Conservation (phyloP, 2,797 vertebrate species). For the Gobionotothen gibberifrons region DNA sequence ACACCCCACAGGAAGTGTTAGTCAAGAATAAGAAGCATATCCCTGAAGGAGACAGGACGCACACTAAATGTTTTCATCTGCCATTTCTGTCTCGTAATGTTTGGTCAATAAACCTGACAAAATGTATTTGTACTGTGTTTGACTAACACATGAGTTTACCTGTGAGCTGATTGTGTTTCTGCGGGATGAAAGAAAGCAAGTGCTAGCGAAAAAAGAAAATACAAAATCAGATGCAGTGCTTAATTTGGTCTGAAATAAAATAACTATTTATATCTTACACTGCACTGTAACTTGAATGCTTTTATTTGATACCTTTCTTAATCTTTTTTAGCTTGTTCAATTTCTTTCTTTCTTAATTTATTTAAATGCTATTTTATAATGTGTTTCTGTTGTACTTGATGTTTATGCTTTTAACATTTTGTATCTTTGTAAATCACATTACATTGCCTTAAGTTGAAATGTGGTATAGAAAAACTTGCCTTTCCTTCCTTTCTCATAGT, state of each 20-base stretch:
- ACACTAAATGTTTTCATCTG: conserved; percentile 30
- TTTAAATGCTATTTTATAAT: no score
- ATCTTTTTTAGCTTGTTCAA: no score
- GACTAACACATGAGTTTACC: conserved; percentile 16
- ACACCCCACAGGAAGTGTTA: conserved; percentile 31
- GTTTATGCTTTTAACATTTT: no score
- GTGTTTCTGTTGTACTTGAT: no score
- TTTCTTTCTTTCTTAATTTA: no score
- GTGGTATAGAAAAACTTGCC: no score
- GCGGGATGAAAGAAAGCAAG: not conserved
- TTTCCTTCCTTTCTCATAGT: not conserved
- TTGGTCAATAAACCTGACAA: conserved; percentile 7
- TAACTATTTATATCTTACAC: no score
- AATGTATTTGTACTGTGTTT: conserved; percentile 14
- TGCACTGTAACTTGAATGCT: no score
- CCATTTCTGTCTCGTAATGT: conserved; percentile 28
- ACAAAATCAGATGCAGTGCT: not conserved
- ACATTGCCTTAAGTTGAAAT: no score
- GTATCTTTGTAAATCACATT: no score
- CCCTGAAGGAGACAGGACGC: conserved; percentile 23
- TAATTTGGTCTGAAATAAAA: not conserved
- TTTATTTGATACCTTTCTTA: no score
- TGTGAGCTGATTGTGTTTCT: not conserved
- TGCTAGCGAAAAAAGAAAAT: not conserved
- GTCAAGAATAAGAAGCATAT: conserved; percentile 6